Conservation (phyloP, 2,888 invertebrate species). For the Thera britannica region DNA sequence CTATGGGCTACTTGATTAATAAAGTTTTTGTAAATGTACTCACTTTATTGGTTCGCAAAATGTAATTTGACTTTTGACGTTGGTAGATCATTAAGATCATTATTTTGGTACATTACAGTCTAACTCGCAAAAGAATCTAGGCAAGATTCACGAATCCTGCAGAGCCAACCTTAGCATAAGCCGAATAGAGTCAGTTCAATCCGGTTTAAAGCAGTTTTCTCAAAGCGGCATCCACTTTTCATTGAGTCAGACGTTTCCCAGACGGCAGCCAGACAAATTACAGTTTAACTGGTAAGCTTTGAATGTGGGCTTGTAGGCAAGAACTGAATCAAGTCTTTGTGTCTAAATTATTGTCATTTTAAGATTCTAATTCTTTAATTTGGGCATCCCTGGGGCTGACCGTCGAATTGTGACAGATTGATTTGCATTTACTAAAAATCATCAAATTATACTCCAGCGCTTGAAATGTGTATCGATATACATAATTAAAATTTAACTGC, state of each 20-base stretch:
- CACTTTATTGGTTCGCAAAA: background rate
- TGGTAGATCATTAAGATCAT: too few species aligned
- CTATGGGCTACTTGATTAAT: background rate
- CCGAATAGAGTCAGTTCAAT: constrained; percentile 23
- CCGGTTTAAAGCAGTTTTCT: constrained; percentile 30
- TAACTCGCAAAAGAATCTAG: background rate
- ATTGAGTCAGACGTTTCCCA: constrained; percentile 36
- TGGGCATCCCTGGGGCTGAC: background rate
- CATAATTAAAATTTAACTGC: too few species aligned
- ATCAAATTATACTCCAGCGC: background rate
- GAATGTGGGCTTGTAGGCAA: constrained; percentile 5
- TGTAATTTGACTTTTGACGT: too few species aligned
- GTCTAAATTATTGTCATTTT: background rate
- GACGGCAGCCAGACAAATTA: constrained; percentile 43
- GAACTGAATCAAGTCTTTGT: background rate
- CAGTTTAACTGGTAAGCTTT: constrained; percentile 38
- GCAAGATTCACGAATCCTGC: constrained; percentile 6
- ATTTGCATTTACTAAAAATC: background rate
- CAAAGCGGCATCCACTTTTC: constrained; percentile 35
- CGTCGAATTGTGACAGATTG: background rate
- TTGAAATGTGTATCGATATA: background rate
- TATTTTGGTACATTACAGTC: too few species aligned
- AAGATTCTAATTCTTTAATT: background rate
- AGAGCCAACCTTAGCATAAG: constrained; percentile 4
- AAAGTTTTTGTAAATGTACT: background rate